These are phyloP conservation scores for Yponomeuta malinellus DNA, from an alignment of 2,888 invertebrate species.

Conservation along the genomic window DNA sequence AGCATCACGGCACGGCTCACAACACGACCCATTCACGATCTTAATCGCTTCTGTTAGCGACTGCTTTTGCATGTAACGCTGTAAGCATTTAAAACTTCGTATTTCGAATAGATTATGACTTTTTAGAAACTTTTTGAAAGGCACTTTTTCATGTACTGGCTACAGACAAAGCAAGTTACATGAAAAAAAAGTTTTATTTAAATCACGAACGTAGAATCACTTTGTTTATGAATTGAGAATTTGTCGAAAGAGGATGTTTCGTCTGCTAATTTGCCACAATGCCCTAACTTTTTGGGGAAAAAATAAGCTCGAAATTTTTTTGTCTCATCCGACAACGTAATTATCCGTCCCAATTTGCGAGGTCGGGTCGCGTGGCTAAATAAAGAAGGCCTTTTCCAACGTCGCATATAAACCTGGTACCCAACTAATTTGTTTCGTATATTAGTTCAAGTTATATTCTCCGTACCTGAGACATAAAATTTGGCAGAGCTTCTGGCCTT, in stretches of 20 bases:
- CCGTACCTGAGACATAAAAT: background rate
- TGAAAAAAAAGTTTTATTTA: background rate
- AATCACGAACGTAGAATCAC: background rate
- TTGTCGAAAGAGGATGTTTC: background rate
- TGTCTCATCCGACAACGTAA: constrained; percentile 30
- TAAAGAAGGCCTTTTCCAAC: constrained; percentile 12
- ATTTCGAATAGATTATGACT: constrained; percentile 2
- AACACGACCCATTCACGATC: constrained; percentile 9
- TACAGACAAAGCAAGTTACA: background rate
- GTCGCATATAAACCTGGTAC: background rate
- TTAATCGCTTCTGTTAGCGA: constrained; percentile 10
- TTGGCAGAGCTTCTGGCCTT: background rate
- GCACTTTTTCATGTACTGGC: background rate
- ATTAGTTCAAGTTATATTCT: background rate
- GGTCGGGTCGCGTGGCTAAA: constrained; percentile 26
- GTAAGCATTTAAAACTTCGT: background rate
- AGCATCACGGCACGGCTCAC: background rate
- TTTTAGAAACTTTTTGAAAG: constrained; percentile 1
- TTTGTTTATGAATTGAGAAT: background rate
- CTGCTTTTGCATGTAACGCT: background rate
- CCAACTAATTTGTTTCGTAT: constrained; percentile 5
- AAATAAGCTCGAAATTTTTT: constrained; percentile 18
- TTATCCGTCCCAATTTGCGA: constrained; percentile 37
- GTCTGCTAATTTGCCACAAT: background rate
- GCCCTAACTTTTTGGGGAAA: constrained; percentile 32